Evolutionary conservation across 2,113 vertebrate species (phyloP), one percentile per base, ranked within the genome.

Genomic region (Melanerpes formicivorus): DNA sequence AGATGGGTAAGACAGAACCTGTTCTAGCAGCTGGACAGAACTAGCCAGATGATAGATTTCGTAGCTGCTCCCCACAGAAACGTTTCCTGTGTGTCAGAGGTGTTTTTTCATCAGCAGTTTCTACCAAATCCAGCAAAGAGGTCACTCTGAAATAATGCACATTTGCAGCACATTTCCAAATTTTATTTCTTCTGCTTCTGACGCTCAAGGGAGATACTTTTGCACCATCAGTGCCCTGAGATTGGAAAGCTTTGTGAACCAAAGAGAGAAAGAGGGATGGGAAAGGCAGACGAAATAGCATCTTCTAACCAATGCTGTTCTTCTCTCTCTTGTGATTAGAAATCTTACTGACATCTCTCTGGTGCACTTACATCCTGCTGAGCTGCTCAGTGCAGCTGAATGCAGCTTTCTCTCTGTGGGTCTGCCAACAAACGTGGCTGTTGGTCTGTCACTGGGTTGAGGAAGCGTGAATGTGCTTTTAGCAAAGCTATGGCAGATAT

Each of bases 371-470:
- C 37, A 66, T 82, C 55, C 44, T 71, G 23, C 15, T 46, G 42
- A 54, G 50, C 65, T 93, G 56, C 75, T 21, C 67, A 74, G 59
- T 59, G 48, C 70, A 80, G 17, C 59, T 86, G 84, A 69, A 75
- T 26, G 29, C 1, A 1, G 13, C 9, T 72, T 21, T 80, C 58
- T 70, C 37, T 81, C 54, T 76, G 56, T 71, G n/a, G 23, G 12
- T 66, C 44, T 87, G 54, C 84, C 72, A 59, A n/a, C 29, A 72
- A 60, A 60, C 12, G 18, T 18, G 18, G 27, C 32, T 82, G 4
- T 40, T 80, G 62, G 21, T 78, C 75, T 87, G 10, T 59, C 40
- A 83, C 34, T 17, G 37, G 37, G n/a, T 84, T 81, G 6, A 3
- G 30, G 27, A 73, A 88, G n/a, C 34, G 18, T 44, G 17, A 72